Evolutionary conservation across 2,888 invertebrate genomes (phyloP), one percentile per base, ranked within the genome.

Genomic region (Thera obeliscata): DNA sequence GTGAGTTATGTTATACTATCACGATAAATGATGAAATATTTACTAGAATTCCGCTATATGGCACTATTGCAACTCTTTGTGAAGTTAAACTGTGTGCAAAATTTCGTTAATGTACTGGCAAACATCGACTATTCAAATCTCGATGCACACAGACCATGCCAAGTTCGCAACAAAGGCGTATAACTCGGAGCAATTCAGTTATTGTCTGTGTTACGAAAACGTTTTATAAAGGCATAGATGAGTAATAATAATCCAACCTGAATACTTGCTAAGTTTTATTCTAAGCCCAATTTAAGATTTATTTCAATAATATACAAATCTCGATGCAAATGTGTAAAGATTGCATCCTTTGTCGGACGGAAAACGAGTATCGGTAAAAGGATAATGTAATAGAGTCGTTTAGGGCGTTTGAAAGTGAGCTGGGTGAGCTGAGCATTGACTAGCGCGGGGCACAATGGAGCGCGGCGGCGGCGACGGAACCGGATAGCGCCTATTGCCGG

Each of bases 401-500:
- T 79, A 78, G 83, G 80, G 78, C 76, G 81, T 79, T 81, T 79
- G 80, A 81, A 81, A 78, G 81, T 82, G 76, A 78, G 76, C 73
- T 55, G 64, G 70, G 71, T 69, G 62, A 76, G 75, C 80, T 69
- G 62, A 76, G 75, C 80, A 73, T 75, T 75, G 70, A 74, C 76
- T 76, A 77, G 65, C 64, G 71, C 74, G 71, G 76, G 82, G 82
- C 81, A 90, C 91, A 91, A 91, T 88, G 78, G 83, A 78, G 85
- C 83, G 49, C 12, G 56, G 63, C 85, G 81, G 74, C 85, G 86
- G 72, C 84, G 85, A 86, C 92, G 92, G 92, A 93, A 93, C 92
- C 93, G 93, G 93, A 93, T 93, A 93, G 89, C 89, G 89, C 88
- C 92, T 89, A 93, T 93, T 92, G 93, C 93, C 92, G 91, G 90